These are phyloP conservation scores for Hypothenemus hampei DNA, from an alignment of 1,140 invertebrate species.

Conservation along the genomic window DNA sequence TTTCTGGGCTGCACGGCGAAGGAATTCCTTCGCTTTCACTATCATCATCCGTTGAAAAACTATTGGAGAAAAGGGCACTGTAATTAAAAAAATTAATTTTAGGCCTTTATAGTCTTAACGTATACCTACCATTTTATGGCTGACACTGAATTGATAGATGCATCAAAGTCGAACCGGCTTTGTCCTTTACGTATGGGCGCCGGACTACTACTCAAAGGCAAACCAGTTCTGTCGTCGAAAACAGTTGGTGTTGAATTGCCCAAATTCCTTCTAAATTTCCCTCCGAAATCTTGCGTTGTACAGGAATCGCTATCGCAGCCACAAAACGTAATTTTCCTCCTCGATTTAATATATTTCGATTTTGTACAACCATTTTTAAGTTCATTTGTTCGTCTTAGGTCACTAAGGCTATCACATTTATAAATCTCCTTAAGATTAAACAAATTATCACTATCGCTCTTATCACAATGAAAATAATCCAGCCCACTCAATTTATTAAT, in stretches of 20 bases:
- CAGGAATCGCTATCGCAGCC: background rate
- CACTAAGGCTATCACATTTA: slow-evolving; percentile 37
- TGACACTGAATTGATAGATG: slow-evolving; percentile 70
- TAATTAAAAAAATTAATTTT: slow-evolving; percentile 1
- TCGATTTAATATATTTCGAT: too few species aligned
- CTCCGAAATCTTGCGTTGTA: slow-evolving; percentile 7
- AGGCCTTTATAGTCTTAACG: background rate
- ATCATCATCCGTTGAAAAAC: slow-evolving; percentile 44
- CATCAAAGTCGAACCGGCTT: slow-evolving; percentile 81
- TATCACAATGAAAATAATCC: slow-evolving; percentile 43
- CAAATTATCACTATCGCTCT: slow-evolving; percentile 40
- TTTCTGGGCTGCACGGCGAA: slow-evolving; percentile 44
- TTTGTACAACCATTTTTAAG: too few species aligned
- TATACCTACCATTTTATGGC: slow-evolving; percentile 72
- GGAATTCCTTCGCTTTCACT: slow-evolving; percentile 46
- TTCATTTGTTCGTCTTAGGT: too few species aligned
- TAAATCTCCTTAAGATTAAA: slow-evolving; percentile 39
- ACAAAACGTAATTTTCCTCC: slow-evolving; percentile 35
- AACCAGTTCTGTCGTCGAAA: slow-evolving; percentile 74
- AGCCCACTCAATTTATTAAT: slow-evolving; percentile 32
- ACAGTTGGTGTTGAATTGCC: slow-evolving; percentile 79
- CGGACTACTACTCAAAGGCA: slow-evolving; percentile 83
- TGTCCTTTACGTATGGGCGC: slow-evolving; percentile 72
- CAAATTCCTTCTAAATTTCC: slow-evolving; percentile 55
- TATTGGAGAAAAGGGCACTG: slow-evolving; percentile 44